Evolutionary conservation across 2,797 vertebrate species (phyloP).

Genomic region (Girardinus metallicus): DNA sequence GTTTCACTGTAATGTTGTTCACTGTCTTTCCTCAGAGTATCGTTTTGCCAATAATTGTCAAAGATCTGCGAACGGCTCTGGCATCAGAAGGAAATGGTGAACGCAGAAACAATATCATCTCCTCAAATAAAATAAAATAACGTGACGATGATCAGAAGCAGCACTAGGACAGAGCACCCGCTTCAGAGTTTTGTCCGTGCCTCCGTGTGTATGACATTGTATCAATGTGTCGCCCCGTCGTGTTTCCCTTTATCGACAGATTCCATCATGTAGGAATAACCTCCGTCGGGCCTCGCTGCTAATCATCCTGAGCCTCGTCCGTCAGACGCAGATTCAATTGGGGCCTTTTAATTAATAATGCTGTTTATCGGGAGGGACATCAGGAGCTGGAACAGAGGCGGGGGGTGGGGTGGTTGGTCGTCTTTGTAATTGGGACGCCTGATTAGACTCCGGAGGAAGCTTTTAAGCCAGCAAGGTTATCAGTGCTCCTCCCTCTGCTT

Average conservation of each 20-base stretch:
- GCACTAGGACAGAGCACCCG: background rate
- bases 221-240: slow-evolving; percentile 60
- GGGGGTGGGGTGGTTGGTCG: slow-evolving; percentile 54
- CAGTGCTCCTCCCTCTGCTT: slow-evolving; percentile 76
- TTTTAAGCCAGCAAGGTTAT: slow-evolving; percentile 87
- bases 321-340: slow-evolving; percentile 84
- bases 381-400: slow-evolving; percentile 65
- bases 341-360: slow-evolving; percentile 86
- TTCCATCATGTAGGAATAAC: slow-evolving; percentile 72
- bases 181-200: slow-evolving; percentile 19
- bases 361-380: slow-evolving; percentile 82
- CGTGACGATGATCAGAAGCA: background rate
- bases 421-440: slow-evolving; percentile 84
- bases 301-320: slow-evolving; percentile 76
- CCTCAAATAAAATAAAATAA: background rate
- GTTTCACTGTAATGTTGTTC: background rate
- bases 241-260: slow-evolving; percentile 57
- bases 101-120: slow-evolving; percentile 7
- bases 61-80: background rate
- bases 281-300: slow-evolving; percentile 70
- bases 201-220: slow-evolving; percentile 52
- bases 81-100: background rate
- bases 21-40: background rate
- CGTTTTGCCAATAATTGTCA: background rate
- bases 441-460: slow-evolving; percentile 82